A percentile compares a stretch with the other conserved stretches of the same genome.
These are phyloP conservation scores for Brachyalestes nurse DNA, from an alignment of 2,797 vertebrate species.

Conservation along the genomic window DNA sequence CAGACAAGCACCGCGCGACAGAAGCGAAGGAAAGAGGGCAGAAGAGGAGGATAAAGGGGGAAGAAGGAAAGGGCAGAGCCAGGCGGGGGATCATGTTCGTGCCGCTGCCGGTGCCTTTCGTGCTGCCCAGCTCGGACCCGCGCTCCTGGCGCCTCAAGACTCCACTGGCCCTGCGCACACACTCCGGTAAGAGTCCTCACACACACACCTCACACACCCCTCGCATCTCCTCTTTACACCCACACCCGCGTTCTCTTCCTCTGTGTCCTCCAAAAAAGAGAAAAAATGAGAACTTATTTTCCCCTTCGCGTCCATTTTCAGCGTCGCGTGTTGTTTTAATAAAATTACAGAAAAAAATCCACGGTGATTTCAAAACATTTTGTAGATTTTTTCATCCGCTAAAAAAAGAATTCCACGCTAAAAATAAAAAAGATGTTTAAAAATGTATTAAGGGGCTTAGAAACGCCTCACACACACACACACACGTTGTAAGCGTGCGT, in stretches of 20 bases:
- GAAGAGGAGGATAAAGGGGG: constrained; percentile 47
- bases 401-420: neutral
- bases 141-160: constrained; percentile 88
- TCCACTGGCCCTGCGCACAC: constrained; percentile 82
- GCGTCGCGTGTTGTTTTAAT: no score
- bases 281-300: neutral
- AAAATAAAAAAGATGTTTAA: no score
- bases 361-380: neutral
- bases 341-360: neutral
- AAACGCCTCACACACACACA: no score
- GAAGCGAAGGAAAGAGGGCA: constrained; percentile 66
- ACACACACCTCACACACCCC: constrained; percentile 23
- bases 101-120: constrained; percentile 87
- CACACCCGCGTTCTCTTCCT: neutral
- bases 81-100: constrained; percentile 83
- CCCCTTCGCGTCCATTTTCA: no score
- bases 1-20: constrained; percentile 28
- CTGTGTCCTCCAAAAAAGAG: neutral
- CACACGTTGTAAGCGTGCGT: neutral
- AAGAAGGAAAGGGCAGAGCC: neutral
- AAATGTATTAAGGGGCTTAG: no score
- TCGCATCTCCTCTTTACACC: neutral
- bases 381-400: neutral
- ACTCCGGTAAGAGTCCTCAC: constrained; percentile 81
- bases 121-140: constrained; percentile 87